Evolutionary conservation across 1,140 invertebrate genomes (phyloP).

Genomic region (Drosophila persimilis): DNA sequence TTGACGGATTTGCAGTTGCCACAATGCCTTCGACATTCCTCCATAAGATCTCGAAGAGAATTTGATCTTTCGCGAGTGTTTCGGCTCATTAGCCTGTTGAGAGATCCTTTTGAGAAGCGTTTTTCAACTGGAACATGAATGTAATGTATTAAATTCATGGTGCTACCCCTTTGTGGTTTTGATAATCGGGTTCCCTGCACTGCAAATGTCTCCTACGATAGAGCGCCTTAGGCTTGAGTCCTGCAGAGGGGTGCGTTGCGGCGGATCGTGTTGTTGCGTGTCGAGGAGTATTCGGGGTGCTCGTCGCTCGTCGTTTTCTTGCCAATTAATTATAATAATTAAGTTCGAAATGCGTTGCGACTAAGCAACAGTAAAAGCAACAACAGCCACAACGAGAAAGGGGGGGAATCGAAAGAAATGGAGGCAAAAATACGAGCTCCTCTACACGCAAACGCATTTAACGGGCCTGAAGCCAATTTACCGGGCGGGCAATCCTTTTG

Average conservation of each 20-base stretch:
- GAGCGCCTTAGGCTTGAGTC: too few relatives aligned
- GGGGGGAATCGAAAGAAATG: background rate
- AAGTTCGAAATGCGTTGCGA: conserved; percentile 78
- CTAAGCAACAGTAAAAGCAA: conserved; percentile 63
- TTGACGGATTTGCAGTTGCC: too few relatives aligned
- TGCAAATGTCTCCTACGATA: too few relatives aligned
- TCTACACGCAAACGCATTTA: conserved; percentile 75
- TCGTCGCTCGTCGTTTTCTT: conserved; percentile 52
- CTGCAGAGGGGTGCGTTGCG: background rate
- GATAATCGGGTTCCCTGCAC: too few relatives aligned
- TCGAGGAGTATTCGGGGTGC: conserved; percentile 21
- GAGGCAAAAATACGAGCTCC: conserved; percentile 6
- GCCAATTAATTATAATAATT: conserved; percentile 80
- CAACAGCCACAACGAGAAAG: conserved; percentile 24
- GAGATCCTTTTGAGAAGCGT: too few relatives aligned
- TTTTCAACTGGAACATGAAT: too few relatives aligned
- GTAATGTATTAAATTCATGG: too few relatives aligned
- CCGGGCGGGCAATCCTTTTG: conserved; percentile 72
- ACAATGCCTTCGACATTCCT: too few relatives aligned
- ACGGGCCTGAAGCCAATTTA: conserved; percentile 61
- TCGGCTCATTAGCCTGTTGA: too few relatives aligned
- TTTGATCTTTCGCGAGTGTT: too few relatives aligned
- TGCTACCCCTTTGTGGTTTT: too few relatives aligned
- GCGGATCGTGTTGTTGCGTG: conserved; percentile 46
- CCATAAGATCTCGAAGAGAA: too few relatives aligned